Conservation (phyloP, 2,888 invertebrate genomes). For the Crossocerus cetratus region DNA sequence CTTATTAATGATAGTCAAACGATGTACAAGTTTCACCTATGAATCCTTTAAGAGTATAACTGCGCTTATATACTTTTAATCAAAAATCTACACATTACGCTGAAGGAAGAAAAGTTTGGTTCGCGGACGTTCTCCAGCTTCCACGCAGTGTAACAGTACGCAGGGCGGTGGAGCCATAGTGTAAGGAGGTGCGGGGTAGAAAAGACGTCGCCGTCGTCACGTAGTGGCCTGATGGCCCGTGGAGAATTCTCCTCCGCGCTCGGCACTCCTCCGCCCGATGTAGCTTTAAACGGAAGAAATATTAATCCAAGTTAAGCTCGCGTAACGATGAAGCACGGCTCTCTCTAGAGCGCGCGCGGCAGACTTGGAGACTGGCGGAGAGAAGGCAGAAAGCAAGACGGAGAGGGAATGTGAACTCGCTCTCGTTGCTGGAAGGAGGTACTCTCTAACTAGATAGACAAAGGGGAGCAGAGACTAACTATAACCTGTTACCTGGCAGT, state of each 20-base stretch:
- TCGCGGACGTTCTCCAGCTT: no score
- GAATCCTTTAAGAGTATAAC: no score
- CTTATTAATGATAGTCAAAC: no score
- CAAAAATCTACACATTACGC: no score
- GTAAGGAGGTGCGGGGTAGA: slow-evolving; percentile 5
- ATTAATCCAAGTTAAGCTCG: slow-evolving; percentile 56
- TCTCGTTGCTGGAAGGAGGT: slow-evolving; percentile 20
- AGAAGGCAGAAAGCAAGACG: background rate
- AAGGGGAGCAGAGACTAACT: slow-evolving; percentile 29
- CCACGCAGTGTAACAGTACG: no score
- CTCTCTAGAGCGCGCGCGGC: slow-evolving; percentile 20
- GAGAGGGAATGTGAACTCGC: slow-evolving; percentile 28
- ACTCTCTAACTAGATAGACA: slow-evolving; percentile 47
- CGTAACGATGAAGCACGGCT: slow-evolving; percentile 55
- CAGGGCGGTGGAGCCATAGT: no score
- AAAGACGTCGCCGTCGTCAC: slow-evolving; percentile 42
- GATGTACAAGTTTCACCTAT: no score
- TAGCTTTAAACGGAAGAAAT: slow-evolving; percentile 54
- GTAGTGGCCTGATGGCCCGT: slow-evolving; percentile 36
- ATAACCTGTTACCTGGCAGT: slow-evolving; percentile 14
- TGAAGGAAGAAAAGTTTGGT: no score
- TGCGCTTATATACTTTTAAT: no score
- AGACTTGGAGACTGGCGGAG: slow-evolving; percentile 1
- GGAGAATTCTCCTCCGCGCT: background rate
- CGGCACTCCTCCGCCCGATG: slow-evolving; percentile 32